Percentiles rank a stretch among this genome's conserved stretches.
phyloP scores from a whole-genome alignment of 2,888 invertebrate species.

The Ophonus ardosiacus region DNA sequence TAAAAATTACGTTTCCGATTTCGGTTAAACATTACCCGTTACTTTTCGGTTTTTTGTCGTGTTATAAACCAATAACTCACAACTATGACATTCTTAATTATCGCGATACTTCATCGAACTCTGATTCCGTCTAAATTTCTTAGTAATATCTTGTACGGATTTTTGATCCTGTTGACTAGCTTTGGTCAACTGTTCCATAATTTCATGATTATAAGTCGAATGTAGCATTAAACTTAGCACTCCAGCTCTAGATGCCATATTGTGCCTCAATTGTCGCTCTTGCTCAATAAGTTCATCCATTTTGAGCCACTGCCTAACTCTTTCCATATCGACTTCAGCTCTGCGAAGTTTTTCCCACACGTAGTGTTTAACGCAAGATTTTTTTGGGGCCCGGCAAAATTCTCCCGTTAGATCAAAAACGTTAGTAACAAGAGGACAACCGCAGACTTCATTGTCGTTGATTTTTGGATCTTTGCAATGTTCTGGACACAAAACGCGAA shows the following conservation, averaged over 20 bases:
- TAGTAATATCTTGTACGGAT: constrained; percentile 75
- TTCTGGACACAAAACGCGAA: constrained; percentile 97
- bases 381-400: constrained; percentile 92
- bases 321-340: constrained; percentile 95
- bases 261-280: constrained; percentile 89
- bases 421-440: constrained; percentile 91
- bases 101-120: constrained; percentile 49
- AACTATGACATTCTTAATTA: background rate
- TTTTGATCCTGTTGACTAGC: constrained; percentile 76
- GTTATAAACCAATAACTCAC: background rate
- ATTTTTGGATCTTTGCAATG: constrained; percentile 96
- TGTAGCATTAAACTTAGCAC: constrained; percentile 97
- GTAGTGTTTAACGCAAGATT: constrained; percentile 93
- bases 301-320: constrained; percentile 89
- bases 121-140: constrained; percentile 67
- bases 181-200: constrained; percentile 85
- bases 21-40: background rate
- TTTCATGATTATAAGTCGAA: constrained; percentile 96
- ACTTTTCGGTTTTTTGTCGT: background rate
- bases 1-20: too few species aligned
- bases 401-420: constrained; percentile 91
- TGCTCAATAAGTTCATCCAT: constrained; percentile 96
- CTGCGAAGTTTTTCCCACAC: constrained; percentile 97
- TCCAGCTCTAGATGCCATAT: constrained; percentile 89
- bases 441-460: constrained; percentile 93